These are phyloP conservation scores for Leucoptera coffeella DNA, from an alignment of 2,888 invertebrate genomes.

Conservation along the genomic window DNA sequence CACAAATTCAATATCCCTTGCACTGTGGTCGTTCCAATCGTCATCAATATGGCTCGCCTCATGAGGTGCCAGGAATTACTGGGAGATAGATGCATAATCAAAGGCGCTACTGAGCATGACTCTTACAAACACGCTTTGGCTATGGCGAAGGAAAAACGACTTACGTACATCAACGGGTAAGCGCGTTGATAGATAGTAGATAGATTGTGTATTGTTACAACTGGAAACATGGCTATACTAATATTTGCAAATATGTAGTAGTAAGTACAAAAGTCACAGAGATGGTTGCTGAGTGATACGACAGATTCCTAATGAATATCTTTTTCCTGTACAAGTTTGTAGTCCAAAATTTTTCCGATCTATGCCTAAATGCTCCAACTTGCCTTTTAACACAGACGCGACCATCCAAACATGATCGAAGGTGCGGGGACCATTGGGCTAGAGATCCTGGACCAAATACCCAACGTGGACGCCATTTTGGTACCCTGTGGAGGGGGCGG, in stretches of 20 bases:
- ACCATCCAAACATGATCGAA: conserved; percentile 89
- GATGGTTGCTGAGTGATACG: too few relatives aligned
- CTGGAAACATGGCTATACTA: too few relatives aligned
- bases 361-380: too few relatives aligned
- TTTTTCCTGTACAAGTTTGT: too few relatives aligned
- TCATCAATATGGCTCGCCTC: conserved; percentile 87
- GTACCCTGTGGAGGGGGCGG: conserved; percentile 93
- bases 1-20: conserved; percentile 62
- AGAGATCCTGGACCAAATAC: conserved; percentile 86
- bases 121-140: conserved; percentile 70
- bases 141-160: conserved; percentile 61
- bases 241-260: too few relatives aligned
- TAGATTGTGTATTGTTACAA: too few relatives aligned
- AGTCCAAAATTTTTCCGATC: too few relatives aligned
- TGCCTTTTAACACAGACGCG: too few relatives aligned
- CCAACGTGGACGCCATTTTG: conserved; percentile 78
- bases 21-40: conserved; percentile 82
- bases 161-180: conserved; percentile 84
- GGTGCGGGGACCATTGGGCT: conserved; percentile 93
- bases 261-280: too few relatives aligned
- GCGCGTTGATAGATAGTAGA: too few relatives aligned
- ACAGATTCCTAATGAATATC: too few relatives aligned
- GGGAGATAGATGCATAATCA: conserved; percentile 73
- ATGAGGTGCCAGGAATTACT: conserved; percentile 66
- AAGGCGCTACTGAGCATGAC: conserved; percentile 73